Conservation (phyloP, 92 coral and sea anemone species). For the Actinernus sp. region DNA sequence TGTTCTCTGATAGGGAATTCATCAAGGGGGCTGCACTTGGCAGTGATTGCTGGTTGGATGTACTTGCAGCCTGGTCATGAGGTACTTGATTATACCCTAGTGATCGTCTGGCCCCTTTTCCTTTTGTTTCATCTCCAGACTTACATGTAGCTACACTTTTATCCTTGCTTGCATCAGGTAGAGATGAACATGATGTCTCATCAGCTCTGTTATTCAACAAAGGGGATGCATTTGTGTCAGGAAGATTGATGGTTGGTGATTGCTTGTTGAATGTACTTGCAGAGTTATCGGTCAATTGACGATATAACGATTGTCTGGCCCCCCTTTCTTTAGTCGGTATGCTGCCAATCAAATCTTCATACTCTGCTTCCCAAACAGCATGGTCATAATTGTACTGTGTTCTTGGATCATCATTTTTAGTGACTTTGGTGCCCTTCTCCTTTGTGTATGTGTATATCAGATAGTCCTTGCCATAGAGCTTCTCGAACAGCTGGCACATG, state of each 20-base stretch:
- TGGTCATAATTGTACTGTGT: neutral
- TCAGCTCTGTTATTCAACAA: neutral
- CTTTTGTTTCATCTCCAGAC: neutral
- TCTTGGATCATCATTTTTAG: slow-evolving; percentile 29
- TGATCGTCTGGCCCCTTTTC: no score
- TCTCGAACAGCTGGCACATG: slow-evolving; percentile 7
- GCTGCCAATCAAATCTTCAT: neutral
- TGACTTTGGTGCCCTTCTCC: slow-evolving; percentile 26
- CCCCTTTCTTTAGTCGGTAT: neutral
- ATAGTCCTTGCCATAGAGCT: slow-evolving; percentile 27
- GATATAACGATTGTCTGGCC: neutral
- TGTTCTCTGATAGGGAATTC: neutral
- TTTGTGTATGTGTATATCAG: neutral
- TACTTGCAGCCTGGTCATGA: neutral
- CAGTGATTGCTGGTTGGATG: neutral
- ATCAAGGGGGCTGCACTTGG: neutral
- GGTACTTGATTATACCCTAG: no score
- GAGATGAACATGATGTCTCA: neutral
- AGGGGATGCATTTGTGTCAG: neutral
- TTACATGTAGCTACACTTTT: neutral
- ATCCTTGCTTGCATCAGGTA: neutral
- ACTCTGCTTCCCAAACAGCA: neutral
- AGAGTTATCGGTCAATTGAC: neutral
- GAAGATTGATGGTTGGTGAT: neutral
- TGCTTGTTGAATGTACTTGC: neutral